phyloP scores from a whole-genome alignment of 2,797 vertebrate genomes.

The Dicrostonyx torquatus region DNA sequence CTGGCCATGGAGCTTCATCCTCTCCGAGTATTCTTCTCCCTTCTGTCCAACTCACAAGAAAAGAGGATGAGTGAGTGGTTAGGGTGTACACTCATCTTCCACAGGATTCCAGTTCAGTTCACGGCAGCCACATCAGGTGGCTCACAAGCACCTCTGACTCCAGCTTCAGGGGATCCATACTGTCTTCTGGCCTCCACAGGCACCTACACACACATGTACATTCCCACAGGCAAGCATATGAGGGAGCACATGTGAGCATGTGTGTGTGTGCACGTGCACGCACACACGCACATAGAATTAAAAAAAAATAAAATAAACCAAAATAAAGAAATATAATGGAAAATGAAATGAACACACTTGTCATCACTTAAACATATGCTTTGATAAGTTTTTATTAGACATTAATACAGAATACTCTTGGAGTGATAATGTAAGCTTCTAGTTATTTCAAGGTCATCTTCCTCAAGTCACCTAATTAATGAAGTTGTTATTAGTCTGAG shows the following conservation, averaged over 20 bases:
- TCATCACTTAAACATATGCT: neutral
- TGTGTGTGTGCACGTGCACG: no score
- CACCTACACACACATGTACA: neutral
- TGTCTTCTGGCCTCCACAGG: neutral
- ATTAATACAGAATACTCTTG: neutral
- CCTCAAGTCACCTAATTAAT: neutral
- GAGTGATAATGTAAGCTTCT: neutral
- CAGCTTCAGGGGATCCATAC: neutral
- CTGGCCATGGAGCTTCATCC: neutral
- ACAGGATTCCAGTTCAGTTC: neutral
- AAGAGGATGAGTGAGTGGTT: neutral
- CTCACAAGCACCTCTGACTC: neutral
- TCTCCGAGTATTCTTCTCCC: neutral
- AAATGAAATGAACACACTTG: neutral
- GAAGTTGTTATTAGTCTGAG: constrained; percentile 1
- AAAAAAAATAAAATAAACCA: neutral
- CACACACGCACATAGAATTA: neutral
- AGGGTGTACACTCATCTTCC: no score
- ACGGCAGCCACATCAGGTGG: no score
- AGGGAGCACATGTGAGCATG: no score
- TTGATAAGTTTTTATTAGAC: neutral
- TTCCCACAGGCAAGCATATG: neutral
- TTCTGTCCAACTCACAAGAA: neutral
- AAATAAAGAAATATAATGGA: neutral
- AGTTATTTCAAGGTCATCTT: neutral